phyloP scores from a whole-genome alignment of 92 coral and sea anemone genomes.

The Parazoanthus darwini region DNA sequence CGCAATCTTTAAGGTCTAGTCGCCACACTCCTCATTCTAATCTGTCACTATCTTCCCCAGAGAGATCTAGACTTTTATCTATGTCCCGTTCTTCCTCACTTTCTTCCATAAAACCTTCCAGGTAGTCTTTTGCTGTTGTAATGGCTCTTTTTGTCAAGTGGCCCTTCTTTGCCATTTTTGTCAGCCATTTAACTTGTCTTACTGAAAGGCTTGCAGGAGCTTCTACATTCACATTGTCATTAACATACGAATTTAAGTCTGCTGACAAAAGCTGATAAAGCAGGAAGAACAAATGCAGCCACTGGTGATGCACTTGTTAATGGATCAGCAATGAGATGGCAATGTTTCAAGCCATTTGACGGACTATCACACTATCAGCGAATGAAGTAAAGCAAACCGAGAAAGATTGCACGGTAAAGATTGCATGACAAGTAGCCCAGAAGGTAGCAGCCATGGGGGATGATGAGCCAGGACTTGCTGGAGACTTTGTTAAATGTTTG shows the following conservation, averaged over 20 bases:
- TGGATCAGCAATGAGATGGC: too few relatives aligned
- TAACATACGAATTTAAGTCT: conserved; percentile 42
- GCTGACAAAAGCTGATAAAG: conserved; percentile 31
- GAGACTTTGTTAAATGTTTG: too few relatives aligned
- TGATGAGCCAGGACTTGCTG: too few relatives aligned
- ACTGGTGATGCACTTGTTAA: too few relatives aligned
- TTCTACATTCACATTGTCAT: conserved; percentile 51
- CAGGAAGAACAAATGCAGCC: too few relatives aligned
- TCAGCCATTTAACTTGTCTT: conserved; percentile 43
- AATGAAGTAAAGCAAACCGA: too few relatives aligned
- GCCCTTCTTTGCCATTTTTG: not conserved
- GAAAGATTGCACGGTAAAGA: too few relatives aligned
- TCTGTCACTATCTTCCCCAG: conserved; percentile 33
- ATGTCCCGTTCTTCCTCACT: conserved; percentile 43
- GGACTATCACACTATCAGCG: too few relatives aligned
- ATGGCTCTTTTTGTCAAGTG: conserved; percentile 51
- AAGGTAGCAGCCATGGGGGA: too few relatives aligned
- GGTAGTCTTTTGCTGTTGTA: conserved; percentile 40
- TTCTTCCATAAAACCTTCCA: conserved; percentile 52
- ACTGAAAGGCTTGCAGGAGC: conserved; percentile 50
- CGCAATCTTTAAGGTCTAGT: conserved; percentile 32
- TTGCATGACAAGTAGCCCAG: too few relatives aligned
- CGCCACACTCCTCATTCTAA: conserved; percentile 36
- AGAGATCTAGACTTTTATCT: conserved; percentile 13
- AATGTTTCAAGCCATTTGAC: too few relatives aligned